These are phyloP conservation scores for Sitobion miscanthi DNA, from an alignment of 1,140 invertebrate genomes.

Conservation along the genomic window DNA sequence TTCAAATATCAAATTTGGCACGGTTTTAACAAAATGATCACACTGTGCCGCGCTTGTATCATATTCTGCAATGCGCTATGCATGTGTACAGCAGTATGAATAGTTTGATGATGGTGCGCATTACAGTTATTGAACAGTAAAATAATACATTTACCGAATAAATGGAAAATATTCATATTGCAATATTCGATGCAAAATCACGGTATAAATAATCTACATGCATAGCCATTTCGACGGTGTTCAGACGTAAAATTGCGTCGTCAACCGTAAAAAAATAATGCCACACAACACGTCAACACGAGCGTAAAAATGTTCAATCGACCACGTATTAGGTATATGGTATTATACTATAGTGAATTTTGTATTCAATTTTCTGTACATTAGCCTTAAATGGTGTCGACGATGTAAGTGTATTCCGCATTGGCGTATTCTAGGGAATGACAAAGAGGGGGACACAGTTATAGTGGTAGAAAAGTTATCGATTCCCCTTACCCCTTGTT, in stretches of 20 bases:
- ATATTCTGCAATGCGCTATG: not conserved
- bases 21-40: not conserved
- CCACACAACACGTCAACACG: slow-evolving; percentile 2
- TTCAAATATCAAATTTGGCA: not conserved
- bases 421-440: not conserved
- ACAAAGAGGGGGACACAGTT: not conserved
- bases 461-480: not conserved
- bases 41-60: not conserved
- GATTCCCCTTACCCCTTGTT: not conserved
- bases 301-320: not conserved
- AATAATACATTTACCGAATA: not conserved
- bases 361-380: not conserved
- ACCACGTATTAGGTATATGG: not conserved
- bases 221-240: not conserved
- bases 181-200: not conserved
- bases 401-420: not conserved
- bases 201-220: not conserved
- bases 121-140: not conserved
- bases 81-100: not conserved
- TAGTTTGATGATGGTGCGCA: not conserved
- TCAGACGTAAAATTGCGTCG: not conserved
- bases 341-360: not conserved
- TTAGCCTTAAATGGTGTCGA: not conserved
- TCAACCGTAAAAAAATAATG: not conserved
- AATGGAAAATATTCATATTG: not conserved